phyloP scores from a whole-genome alignment of 2,888 invertebrate genomes.

The Tipula unca region DNA sequence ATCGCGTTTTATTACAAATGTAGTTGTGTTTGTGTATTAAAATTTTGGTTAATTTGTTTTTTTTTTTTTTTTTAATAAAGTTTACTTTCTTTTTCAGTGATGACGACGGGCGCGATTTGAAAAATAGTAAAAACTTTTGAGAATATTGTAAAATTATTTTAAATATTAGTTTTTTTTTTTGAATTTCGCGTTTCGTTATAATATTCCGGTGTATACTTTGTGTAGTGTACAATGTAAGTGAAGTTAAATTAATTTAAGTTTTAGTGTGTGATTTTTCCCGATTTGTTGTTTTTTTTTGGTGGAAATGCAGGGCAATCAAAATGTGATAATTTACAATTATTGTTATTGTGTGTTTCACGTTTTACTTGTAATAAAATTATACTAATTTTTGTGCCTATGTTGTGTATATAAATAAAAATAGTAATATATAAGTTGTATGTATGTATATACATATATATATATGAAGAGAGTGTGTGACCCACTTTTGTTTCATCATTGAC shows the following conservation, averaged over 20 bases:
- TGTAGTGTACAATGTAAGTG: neutral
- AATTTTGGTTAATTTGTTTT: neutral
- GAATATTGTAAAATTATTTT: neutral
- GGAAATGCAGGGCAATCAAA: neutral
- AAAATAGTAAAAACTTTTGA: neutral
- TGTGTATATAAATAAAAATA: neutral
- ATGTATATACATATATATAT: neutral
- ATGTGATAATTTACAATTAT: neutral
- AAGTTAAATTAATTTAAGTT: neutral
- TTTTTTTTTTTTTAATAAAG: neutral
- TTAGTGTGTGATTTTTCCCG: neutral
- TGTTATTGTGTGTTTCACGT: neutral
- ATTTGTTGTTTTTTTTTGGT: neutral
- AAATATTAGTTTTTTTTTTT: neutral
- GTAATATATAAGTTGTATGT: neutral
- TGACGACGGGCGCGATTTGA: neutral
- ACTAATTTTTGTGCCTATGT: neutral
- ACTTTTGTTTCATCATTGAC: slow-evolving; percentile 24
- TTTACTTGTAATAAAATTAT: neutral
- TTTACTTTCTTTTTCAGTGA: slow-evolving; percentile 1
- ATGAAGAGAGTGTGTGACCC: slow-evolving; percentile 21
- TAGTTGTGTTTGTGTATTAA: neutral
- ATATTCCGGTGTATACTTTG: neutral
- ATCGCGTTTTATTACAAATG: neutral
- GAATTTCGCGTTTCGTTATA: neutral